Base-by-base conservation (phyloP, 2,113 vertebrate species). In the Hypanus sabinus region DNA sequence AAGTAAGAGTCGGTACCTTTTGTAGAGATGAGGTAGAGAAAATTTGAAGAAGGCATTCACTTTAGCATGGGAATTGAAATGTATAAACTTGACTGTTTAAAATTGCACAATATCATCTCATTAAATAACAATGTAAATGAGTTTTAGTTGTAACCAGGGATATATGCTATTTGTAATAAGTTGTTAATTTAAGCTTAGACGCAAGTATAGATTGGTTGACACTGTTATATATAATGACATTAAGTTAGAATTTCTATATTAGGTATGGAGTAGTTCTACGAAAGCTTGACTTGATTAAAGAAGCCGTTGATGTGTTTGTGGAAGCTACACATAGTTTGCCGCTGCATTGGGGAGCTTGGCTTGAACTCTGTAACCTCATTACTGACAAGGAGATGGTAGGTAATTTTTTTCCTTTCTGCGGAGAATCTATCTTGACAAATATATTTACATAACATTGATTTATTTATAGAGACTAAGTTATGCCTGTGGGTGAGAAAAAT, bases 311-410 rank as follows among this genome's bases (percentile, higher is more conserved):
- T 94, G 98, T 99, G 36, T 99, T 99, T 94, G 98, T 99, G 70
- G 98, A 99, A 95, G 98, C 98, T 38, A 97, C 98, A 36, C 98
- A 99, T 46, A 95, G 97, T 62, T 97, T 99, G 91, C 99, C 99
- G 94, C 96, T 99, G 95, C 99, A 99, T 7, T 99, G 99, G 99
- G 99, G 99, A 94, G 97, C 99, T 12, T 99, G 99, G 99, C 96
- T 99, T 94, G 99, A 99, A 95, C 98, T 99, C 73, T 99, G 99
- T 95, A 99, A 99, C 96, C 97, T 99, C 90, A 98, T 99, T 96
- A 99, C 98, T 93, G 99, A 99, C 96, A 99, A 98, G 95, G 99
- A 99, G 95, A 99, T 99, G 99, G 99, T 99, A 97, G 96, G 7
- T 94, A 27, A 30, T 2, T 55, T 27, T 14, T 55, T 30, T 73